Evolutionary conservation across 64 coral and sea anemone genomes (phyloP).

Genomic region (Trachythela sp.): DNA sequence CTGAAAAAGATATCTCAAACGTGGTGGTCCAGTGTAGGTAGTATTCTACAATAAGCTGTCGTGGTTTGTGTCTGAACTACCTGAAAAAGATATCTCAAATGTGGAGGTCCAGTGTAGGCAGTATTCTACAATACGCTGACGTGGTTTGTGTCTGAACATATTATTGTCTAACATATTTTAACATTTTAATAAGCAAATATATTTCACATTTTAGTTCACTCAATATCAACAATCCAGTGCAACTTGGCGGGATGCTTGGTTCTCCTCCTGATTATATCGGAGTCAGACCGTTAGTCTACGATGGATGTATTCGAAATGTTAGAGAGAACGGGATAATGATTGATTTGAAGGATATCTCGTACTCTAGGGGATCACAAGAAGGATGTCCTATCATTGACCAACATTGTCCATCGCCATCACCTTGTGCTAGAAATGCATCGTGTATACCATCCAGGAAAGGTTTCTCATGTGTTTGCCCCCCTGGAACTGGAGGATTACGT

Average conservation of each 20-base stretch:
- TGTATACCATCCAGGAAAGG: constrained; percentile 71
- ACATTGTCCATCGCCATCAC: constrained; percentile 52
- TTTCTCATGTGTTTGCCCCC: constrained; percentile 58
- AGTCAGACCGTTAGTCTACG: constrained; percentile 42
- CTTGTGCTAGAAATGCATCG: constrained; percentile 50
- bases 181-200: too few species aligned
- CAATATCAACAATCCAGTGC: constrained; percentile 65
- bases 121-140: too few species aligned
- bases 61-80: too few species aligned
- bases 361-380: constrained; percentile 49
- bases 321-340: constrained; percentile 49
- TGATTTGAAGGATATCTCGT: constrained; percentile 37
- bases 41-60: too few species aligned
- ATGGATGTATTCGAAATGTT: constrained; percentile 91
- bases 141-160: too few species aligned
- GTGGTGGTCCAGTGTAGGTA: too few species aligned
- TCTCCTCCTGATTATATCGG: constrained; percentile 50
- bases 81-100: too few species aligned
- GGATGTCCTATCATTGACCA: constrained; percentile 79
- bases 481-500: not conserved
- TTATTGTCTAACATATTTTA: too few species aligned
- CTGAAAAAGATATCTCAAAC: too few species aligned
- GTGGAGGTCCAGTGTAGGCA: too few species aligned
- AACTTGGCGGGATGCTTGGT: constrained; percentile 69
- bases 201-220: constrained; percentile 39